Evolutionary conservation across 2,113 vertebrate species (phyloP).

Genomic region (Serilophus lunatus): DNA sequence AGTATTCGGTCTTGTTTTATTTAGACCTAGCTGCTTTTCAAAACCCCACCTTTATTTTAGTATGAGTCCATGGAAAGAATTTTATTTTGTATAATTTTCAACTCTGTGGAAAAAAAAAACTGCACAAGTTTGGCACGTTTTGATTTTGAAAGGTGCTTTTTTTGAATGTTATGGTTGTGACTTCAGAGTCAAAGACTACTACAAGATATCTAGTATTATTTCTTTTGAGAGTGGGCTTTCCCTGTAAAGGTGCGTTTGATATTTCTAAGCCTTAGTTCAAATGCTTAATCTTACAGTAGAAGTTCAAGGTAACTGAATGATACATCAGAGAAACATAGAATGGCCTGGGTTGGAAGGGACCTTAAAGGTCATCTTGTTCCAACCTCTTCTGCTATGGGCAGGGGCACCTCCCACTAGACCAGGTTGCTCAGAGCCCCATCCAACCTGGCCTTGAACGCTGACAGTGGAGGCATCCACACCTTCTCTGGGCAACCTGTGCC

Average conservation of each 20-base stretch:
- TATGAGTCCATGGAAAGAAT: constrained; percentile 31
- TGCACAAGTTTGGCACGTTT: background rate
- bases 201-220: background rate
- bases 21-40: background rate
- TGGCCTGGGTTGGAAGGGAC: background rate
- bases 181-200: background rate
- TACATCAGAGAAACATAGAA: background rate
- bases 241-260: background rate
- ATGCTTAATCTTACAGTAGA: background rate
- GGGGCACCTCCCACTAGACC: background rate
- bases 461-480: background rate
- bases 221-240: background rate
- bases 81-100: constrained; percentile 23
- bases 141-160: background rate
- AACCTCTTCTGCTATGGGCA: background rate
- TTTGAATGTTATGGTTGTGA: background rate
- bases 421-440: background rate
- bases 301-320: background rate
- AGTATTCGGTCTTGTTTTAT: constrained; percentile 15
- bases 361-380: background rate
- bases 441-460: background rate
- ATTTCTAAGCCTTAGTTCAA: background rate
- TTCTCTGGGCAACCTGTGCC: background rate
- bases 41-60: constrained; percentile 20
- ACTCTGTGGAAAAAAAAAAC: background rate